phyloP scores from a whole-genome alignment of 2,113 vertebrate genomes.

The Sebastes schlegelii region DNA sequence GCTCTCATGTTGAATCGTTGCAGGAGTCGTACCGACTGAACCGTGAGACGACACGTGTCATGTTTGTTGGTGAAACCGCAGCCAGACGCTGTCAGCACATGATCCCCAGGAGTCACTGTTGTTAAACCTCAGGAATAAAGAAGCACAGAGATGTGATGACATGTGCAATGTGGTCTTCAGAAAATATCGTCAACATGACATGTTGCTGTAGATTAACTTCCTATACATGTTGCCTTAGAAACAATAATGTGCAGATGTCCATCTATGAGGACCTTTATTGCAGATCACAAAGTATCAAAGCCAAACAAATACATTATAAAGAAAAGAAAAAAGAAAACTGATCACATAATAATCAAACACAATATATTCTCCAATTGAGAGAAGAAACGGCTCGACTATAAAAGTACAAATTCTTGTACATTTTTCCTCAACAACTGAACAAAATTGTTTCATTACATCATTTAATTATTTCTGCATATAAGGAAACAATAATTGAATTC shows the following conservation, averaged over 20 bases:
- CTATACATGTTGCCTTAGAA: not conserved
- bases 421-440: too few relatives aligned
- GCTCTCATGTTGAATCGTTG: not conserved
- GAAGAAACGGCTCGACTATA: too few relatives aligned
- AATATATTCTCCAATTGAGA: too few relatives aligned
- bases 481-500: too few relatives aligned
- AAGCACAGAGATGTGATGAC: not conserved
- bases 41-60: not conserved
- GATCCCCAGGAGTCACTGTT: not conserved
- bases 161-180: not conserved
- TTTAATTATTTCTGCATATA: too few relatives aligned
- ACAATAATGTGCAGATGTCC: not conserved
- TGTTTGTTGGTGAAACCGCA: constrained; percentile 9
- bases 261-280: not conserved
- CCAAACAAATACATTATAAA: not conserved
- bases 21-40: constrained; percentile 10
- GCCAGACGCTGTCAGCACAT: not conserved
- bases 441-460: too few relatives aligned
- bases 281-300: not conserved
- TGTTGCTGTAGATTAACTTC: not conserved
- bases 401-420: too few relatives aligned
- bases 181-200: not conserved
- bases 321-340: not conserved
- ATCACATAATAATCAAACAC: not conserved
- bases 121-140: not conserved